Percentiles rank a stretch among this genome's conserved stretches.
phyloP scores from a whole-genome alignment of 2,113 vertebrate species.

The Hyaena hyaena region DNA sequence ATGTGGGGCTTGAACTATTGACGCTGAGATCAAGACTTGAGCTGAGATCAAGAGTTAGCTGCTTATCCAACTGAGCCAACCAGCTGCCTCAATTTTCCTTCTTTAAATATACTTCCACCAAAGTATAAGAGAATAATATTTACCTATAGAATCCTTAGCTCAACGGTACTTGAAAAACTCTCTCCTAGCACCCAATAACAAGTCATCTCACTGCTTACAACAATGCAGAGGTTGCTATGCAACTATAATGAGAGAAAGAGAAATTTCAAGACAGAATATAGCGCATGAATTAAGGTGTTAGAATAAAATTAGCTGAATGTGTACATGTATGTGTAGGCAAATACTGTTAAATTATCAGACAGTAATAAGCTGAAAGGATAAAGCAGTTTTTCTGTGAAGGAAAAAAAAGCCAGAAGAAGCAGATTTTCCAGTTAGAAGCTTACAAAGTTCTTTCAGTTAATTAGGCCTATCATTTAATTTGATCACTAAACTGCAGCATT shows the following conservation, averaged over 20 bases:
- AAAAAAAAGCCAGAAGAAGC: slow-evolving; percentile 35
- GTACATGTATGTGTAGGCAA: slow-evolving; percentile 45
- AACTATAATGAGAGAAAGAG: slow-evolving; percentile 42
- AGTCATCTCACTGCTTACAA: slow-evolving; percentile 55
- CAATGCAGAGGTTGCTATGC: slow-evolving; percentile 69
- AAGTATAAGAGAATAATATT: neutral
- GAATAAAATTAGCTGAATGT: slow-evolving; percentile 65
- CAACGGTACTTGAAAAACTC: neutral
- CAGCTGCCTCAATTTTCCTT: neutral
- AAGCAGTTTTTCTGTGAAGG: slow-evolving; percentile 22
- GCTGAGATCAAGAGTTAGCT: no score
- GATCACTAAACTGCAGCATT: slow-evolving; percentile 49
- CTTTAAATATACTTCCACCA: slow-evolving; percentile 30
- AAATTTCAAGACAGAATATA: slow-evolving; percentile 64
- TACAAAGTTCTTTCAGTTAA: slow-evolving; percentile 62
- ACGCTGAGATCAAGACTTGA: no score
- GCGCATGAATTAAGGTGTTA: slow-evolving; percentile 55
- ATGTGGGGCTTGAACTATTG: no score
- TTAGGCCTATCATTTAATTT: slow-evolving; percentile 71
- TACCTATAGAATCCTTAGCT: neutral
- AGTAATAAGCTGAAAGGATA: slow-evolving; percentile 56
- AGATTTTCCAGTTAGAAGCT: slow-evolving; percentile 65
- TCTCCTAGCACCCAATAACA: slow-evolving; percentile 20
- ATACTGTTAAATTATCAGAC: slow-evolving; percentile 62
- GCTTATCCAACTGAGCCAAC: no score